Evolutionary conservation across 2,797 vertebrate genomes (phyloP), one percentile per base, ranked within the genome.

Genomic region (Cottoperca gobio): DNA sequence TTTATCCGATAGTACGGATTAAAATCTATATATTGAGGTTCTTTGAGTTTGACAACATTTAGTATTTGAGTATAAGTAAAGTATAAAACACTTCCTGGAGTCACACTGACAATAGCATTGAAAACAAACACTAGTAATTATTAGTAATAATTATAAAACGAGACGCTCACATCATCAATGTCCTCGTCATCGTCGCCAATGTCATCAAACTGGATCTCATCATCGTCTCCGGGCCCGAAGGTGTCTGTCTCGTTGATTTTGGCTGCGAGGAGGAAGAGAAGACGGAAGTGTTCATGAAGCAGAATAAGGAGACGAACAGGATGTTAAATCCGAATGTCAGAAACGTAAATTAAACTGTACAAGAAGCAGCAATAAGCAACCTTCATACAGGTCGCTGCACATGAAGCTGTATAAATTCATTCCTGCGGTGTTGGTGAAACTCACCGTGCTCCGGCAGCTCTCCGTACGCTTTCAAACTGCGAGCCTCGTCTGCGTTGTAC

Each of bases 221-320:
- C 98, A 13, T 99, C 98, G 87, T 99, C 97, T 83, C 97, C 97
- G 17, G 96, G 96, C 17, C 97, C 97, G 76, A 98, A 98, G 33
- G 97, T 97, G 92, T 99, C 97, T 2, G 97, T 98, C 94, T 99
- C 98, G 71, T 99, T 99, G 95, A 99, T 99, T 97, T 99, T 99
- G 92, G 98, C 98, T 99, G 84, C 8, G 74, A 33, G 55, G 16
- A 35, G 3, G 33, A 39, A n/a, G 43, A 60, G 8, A 61, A 23
- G 23, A n/a, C n/a, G 33, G 59, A 59, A 57, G 2, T 2, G 54
- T 42, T 24, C 11, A 21, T 2, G 5, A 46, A 63, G 31, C n/a
- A 26, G 13, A n/a, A n/a, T 10, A n/a, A n/a, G n/a, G n/a, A n/a
- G n/a, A n/a, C n/a, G n/a, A n/a, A n/a, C n/a, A n/a, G n/a, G n/a